Base-by-base conservation (phyloP, 2,113 vertebrate genomes). In the Telmatochromis sp. region DNA sequence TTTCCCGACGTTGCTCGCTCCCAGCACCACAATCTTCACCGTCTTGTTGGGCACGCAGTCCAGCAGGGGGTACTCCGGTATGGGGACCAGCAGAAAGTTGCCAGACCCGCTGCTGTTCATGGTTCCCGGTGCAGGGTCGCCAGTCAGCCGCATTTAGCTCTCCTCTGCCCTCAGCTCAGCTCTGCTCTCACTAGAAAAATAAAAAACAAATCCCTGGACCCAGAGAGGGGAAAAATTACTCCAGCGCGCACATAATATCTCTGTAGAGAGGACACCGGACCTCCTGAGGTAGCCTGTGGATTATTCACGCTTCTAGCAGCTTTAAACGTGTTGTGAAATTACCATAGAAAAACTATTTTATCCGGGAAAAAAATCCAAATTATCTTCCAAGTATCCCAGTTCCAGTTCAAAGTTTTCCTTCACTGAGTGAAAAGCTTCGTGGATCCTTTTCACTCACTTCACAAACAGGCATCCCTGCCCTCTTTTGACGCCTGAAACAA, bases 11-110 rank as follows among this genome's bases (percentile, higher is more conserved):
- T 96, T 95, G 86, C 96, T 98, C 55, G 97, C 97, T 2, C 98
- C 98, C 87, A 98, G 95, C 49, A 98, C 98, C 87, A 97, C 98
- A 2, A 98, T 97, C 96, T 98, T 98, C 92, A 98, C 95, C 91
- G 97, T 97, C 89, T 97, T 98, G 96, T 96, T 97, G 86, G 97
- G 97, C 54, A 96, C 96, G 2, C 97, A 97, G 91, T 98, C 98
- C 88, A 96, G 80, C 17, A 90, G 95, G 1, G 98, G 97, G 40
- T 97, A 97, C 95, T 98, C 98, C 81, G 98, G 98, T 81, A 98
- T 98, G 89, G 98, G 98, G 21, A 98, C 96, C 94, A 98, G 95
- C 90, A 98, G 96, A 91, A 98, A 98, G 94, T 96, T 98, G 19
- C 97, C 95, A n/a, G 97, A 97, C 79, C 96, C 97, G 95, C 96